Base-by-base conservation (phyloP, 1,140 invertebrate genomes). In the Papilio machaon region DNA sequence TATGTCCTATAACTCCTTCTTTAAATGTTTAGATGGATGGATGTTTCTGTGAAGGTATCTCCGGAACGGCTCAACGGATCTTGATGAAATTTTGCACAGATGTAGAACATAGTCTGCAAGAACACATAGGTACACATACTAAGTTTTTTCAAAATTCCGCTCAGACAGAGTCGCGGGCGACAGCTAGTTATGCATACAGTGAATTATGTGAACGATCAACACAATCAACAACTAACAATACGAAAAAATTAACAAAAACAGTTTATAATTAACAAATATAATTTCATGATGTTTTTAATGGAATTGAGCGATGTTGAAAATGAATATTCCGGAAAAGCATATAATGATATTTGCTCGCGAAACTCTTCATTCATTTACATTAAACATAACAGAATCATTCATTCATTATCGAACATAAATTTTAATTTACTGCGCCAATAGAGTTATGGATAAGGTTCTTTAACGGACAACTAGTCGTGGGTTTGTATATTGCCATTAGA, bases 161-260 rank as follows among this genome's bases (percentile, higher is more conserved):
- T 0, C 23, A 30, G 23, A 30, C 23, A 30, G 23, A 30, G 23
- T 30, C 23, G 23, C 23, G 23, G 23, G 23, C 23, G 23, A 30
- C 2, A 30, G 23, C 23, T 30, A 13, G 52, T 0, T 54, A n/a
- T 58, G 1, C 17, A 58, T 19, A 19, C 7, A 58, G 17, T 17
- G n/a, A n/a, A 30, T 35, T 13, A 67, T 67, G 30, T 35, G 11
- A 30, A 64, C 13, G 30, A 67, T 67, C 3, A 67, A 67, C 11
- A 23, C 23, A 35, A 81, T 81, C n/a, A 49, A 38, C 46, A 35
- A 77, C 23, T 67, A 19, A 67, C 67, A 47, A 64, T 35, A 70
- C 30, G 74, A 77, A 10, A 11, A 23, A 58, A 80, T 60, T 74
- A 70, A 80, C 35, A 54, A 52, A n/a, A 30, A 11, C 64, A 5